These are phyloP conservation scores for Drosophila jambulina DNA, from an alignment of 1,140 invertebrate species.

Conservation along the genomic window DNA sequence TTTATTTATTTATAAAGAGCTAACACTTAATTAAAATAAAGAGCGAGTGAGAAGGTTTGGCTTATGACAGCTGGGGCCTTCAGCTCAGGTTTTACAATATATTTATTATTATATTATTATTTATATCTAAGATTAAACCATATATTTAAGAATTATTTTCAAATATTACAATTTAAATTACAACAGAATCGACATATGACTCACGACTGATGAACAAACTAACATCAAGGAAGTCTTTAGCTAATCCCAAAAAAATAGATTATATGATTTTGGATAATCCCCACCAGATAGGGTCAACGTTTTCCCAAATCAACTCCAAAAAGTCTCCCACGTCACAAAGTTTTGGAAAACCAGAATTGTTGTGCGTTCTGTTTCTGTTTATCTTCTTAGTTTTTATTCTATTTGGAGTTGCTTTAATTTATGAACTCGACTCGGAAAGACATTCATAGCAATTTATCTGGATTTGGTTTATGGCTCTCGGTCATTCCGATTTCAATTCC, in stretches of 20 bases:
- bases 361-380: conserved; percentile 10
- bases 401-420: conserved; percentile 68
- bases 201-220: neutral
- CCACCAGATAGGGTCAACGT: conserved; percentile 29
- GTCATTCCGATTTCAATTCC: conserved; percentile 31
- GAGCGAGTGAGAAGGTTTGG: too few species aligned
- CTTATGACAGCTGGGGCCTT: too few species aligned
- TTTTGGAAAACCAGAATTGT: conserved; percentile 30
- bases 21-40: too few species aligned
- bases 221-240: neutral
- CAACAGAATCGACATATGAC: neutral
- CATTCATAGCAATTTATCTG: conserved; percentile 80
- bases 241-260: neutral
- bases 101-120: neutral
- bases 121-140: too few species aligned
- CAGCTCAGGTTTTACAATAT: too few species aligned
- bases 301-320: conserved; percentile 16
- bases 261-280: conserved; percentile 14
- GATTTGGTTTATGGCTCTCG: conserved; percentile 61
- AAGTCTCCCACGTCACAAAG: conserved; percentile 23
- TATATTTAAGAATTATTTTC: too few species aligned
- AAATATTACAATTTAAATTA: too few species aligned
- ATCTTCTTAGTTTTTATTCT: conserved; percentile 53
- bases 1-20: too few species aligned
- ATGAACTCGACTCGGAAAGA: conserved; percentile 75